These are phyloP conservation scores for Thereva nobilitata DNA, from an alignment of 2,888 invertebrate species.

Conservation along the genomic window DNA sequence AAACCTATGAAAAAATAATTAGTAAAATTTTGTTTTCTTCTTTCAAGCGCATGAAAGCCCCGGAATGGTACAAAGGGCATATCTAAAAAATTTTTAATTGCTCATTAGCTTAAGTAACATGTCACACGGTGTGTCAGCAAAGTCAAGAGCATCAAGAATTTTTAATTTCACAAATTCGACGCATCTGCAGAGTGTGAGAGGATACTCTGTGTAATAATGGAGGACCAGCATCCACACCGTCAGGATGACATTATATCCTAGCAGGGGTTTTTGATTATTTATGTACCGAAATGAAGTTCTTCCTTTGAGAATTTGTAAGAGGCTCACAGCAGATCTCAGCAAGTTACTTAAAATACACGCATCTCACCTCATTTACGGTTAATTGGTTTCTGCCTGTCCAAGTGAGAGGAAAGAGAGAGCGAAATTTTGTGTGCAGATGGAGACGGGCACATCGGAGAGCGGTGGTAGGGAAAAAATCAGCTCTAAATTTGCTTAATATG, in stretches of 20 bases:
- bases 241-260: constrained; percentile 21
- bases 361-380: constrained; percentile 16
- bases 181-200: constrained; percentile 1
- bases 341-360: background rate
- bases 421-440: too few relatives aligned
- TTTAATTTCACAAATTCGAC: constrained; percentile 22
- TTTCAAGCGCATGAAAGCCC: background rate
- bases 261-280: constrained; percentile 21
- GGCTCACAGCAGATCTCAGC: background rate
- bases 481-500: constrained; percentile 24
- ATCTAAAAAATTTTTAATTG: constrained; percentile 21
- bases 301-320: background rate
- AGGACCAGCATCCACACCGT: constrained; percentile 1
- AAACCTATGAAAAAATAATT: constrained; percentile 5
- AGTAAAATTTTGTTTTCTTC: background rate
- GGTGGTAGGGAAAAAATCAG: constrained; percentile 14
- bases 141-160: constrained; percentile 1
- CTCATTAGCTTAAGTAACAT: constrained; percentile 29
- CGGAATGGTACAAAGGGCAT: background rate
- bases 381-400: constrained; percentile 10
- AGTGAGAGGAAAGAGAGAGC: too few relatives aligned
- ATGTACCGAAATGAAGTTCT: constrained; percentile 23
- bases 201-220: constrained; percentile 5
- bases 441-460: too few relatives aligned
- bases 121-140: constrained; percentile 12